Evolutionary conservation across 2,113 vertebrate genomes (phyloP), one percentile per base, ranked within the genome.

Genomic region (crab-eating macaque (Macaca fascicularis)): DNA sequence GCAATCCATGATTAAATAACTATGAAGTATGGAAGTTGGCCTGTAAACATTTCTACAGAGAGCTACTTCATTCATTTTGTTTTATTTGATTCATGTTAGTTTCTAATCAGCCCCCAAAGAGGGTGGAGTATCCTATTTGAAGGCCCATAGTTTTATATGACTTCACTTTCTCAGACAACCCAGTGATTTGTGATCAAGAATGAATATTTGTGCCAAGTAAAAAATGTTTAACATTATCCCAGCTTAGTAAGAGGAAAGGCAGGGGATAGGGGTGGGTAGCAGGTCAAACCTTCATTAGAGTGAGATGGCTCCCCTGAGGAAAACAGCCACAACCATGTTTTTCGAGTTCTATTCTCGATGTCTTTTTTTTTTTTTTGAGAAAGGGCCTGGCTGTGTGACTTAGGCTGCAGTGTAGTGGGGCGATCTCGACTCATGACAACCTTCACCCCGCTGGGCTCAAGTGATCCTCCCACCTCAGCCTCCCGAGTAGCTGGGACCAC

Each of bases 1-100:
- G 16, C 16, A 90, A 79, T 27, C 75, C 45, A 83, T 87, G 55
- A 86, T 82, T 95, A 94, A 94, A 83, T 74, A 23, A 92, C 25
- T n/a, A 45, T 82, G 52, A 90, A 96, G 20, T 95, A 74, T 95
- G 38, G 59, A 90, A 88, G 40, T 30, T 59, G 38, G 17, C 35
- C 85, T 88, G 19, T 27, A 87, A 94, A 83, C 61, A 78, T 93
- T 59, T 94, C 38, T 79, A 22, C 27, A 82, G 59, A 94, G 70
- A 95, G 27, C 4, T 50, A 76, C 6, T 90, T 82, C 9, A 43
- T 92, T 81, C 22, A 85, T 94, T 94, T 97, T 75, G 17, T 59
- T 74, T 75, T 52, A 89, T 83, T 95, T 87, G 50, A 86, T 59
- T 80, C 22, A 69, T 70, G 2, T 78, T 82, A 78, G 59, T 82